phyloP scores from a whole-genome alignment of 2,113 vertebrate species.

The Callipepla squamata region DNA sequence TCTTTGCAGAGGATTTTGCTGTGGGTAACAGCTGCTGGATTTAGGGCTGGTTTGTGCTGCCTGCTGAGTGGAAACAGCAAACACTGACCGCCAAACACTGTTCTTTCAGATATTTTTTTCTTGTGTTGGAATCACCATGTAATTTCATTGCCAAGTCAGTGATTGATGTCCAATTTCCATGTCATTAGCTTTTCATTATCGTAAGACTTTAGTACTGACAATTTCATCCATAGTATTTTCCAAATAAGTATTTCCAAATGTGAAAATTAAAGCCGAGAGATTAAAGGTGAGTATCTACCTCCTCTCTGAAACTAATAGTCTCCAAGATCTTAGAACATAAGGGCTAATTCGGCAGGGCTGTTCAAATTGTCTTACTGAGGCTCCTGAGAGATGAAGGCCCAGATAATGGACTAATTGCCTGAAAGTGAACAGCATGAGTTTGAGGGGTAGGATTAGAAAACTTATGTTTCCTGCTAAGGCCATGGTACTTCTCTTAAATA shows the following conservation, averaged over 20 bases:
- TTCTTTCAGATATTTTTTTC: neutral
- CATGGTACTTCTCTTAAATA: neutral
- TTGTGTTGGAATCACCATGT: neutral
- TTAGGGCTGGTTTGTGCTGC: neutral
- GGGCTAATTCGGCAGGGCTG: neutral
- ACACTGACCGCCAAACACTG: neutral
- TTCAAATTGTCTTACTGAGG: neutral
- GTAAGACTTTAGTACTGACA: neutral
- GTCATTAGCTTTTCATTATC: conserved; percentile 22
- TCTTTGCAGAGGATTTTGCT: neutral
- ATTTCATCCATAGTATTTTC: neutral
- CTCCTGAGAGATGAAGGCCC: conserved; percentile 4
- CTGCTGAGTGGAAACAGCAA: neutral
- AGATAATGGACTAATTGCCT: conserved; percentile 49
- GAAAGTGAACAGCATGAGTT: neutral
- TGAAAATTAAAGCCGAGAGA: neutral
- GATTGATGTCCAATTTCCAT: neutral
- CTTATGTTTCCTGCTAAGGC: neutral
- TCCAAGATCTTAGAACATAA: neutral
- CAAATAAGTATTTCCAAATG: neutral
- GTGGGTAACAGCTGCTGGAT: neutral
- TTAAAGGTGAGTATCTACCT: conserved; percentile 1
- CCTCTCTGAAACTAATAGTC: neutral
- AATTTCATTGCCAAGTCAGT: neutral
- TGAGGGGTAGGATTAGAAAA: conserved; percentile 22